Evolutionary conservation across 2,113 vertebrate species (phyloP).

Genomic region (Sminthopsis crassicaudata): DNA sequence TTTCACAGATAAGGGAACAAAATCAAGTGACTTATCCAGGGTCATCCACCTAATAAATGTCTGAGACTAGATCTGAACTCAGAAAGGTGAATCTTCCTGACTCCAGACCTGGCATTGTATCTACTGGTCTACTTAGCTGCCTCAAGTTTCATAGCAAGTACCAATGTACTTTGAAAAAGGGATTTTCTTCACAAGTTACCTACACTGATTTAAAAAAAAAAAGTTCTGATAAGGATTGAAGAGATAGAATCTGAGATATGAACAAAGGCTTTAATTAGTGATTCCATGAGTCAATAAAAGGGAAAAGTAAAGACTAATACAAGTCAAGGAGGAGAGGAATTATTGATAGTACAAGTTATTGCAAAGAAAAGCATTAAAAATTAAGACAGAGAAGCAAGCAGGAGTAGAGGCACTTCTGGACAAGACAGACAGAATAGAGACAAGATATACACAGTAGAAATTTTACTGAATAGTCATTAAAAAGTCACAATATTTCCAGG

Average conservation of each 20-base stretch:
- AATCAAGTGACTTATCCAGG: not conserved
- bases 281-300: not conserved
- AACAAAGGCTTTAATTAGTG: not conserved
- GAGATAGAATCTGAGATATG: not conserved
- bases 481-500: not conserved
- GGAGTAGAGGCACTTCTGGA: not conserved
- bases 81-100: not conserved
- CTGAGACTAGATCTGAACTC: not conserved
- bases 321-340: not conserved
- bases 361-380: not conserved
- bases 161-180: not conserved
- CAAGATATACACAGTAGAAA: not conserved
- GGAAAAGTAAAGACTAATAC: not conserved
- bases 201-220: too few species aligned
- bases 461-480: not conserved
- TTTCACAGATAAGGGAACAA: not conserved
- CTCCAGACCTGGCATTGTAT: not conserved
- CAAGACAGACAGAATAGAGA: not conserved
- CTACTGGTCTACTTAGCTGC: not conserved
- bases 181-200: not conserved
- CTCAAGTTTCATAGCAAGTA: not conserved
- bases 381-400: not conserved
- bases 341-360: not conserved
- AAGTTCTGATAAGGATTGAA: not conserved
- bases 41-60: not conserved